Percentiles rank a stretch among this genome's conserved stretches.
Evolutionary conservation across 2,113 vertebrate genomes (phyloP).

Genomic region (Seriola aureovittata): DNA sequence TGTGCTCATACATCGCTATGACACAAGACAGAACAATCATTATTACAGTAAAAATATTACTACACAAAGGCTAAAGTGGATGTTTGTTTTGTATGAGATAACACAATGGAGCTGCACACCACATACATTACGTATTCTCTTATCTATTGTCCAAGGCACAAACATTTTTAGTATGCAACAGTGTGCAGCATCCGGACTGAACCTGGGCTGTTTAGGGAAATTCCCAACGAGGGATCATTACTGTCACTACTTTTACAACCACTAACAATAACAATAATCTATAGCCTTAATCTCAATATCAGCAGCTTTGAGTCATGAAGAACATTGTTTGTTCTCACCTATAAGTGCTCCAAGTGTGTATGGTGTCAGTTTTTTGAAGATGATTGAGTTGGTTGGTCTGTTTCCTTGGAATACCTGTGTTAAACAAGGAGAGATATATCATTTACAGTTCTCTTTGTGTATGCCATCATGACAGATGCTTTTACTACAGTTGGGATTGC

Average conservation of each 20-base stretch:
- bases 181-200: conserved; percentile 6
- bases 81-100: background rate
- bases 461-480: background rate
- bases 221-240: background rate
- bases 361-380: conserved; percentile 95
- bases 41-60: background rate
- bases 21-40: conserved; percentile 42
- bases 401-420: conserved; percentile 97
- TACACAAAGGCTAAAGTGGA: background rate
- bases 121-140: background rate
- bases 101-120: conserved; percentile 3
- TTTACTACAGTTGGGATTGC: background rate
- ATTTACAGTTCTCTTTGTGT: background rate
- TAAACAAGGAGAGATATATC: conserved; percentile 25
- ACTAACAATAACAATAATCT: background rate
- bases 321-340: conserved; percentile 82
- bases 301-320: background rate
- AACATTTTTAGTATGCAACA: conserved; percentile 40
- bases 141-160: background rate
- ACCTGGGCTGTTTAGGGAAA: background rate
- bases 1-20: conserved; percentile 97
- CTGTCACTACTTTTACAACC: background rate
- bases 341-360: conserved; percentile 95
- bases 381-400: conserved; percentile 94
- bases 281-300: background rate